Base-by-base conservation (phyloP, 2,888 invertebrate species). In the Morpho deidamia region DNA sequence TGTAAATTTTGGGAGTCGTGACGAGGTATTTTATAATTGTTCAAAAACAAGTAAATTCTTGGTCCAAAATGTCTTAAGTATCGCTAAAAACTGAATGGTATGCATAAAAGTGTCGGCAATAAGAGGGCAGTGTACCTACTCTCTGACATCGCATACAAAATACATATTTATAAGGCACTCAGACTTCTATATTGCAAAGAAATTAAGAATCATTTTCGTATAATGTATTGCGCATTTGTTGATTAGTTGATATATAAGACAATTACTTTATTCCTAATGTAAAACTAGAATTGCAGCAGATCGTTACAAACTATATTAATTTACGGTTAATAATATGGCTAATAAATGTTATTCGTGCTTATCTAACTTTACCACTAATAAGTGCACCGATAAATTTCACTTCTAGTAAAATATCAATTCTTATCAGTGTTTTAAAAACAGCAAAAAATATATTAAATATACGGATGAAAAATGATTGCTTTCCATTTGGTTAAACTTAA, bases 291-390 rank as follows among this genome's bases (percentile, higher is more conserved):
- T 53, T 58, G 59, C 55, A 54, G 61, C 64, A 65, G 64, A 66
- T 65, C 64, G 51, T 65, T 71, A 68, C 23, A 43, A 14, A 48
- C 52, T 55, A 47, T 40, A 35, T 55, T 54, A 44, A 35, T 51
- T 53, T 53, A 48, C 65, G 64, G 69, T 74, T 70, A 72, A 75
- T 78, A 79, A 78, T 83, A 82, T 83, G 82, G 82, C 82, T 81
- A 78, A 73, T 66, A 68, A 68, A 72, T 61, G 67, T 64, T 62
- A 74, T 67, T 50, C 23, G 37, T 50, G 50, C 50, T 37, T 38
- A 50, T 23, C 44, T 44, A 44, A 44, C 23, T 43, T 37, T 43
- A 50, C 7, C 34, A 47, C 35, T 51, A 46, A 33, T 40, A 49
- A 44, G 62, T 62, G 62, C 59, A 60, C 57, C 53, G 51, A 58